Conservation (phyloP, 1,140 invertebrate genomes). For the Antheraea pernyi region DNA sequence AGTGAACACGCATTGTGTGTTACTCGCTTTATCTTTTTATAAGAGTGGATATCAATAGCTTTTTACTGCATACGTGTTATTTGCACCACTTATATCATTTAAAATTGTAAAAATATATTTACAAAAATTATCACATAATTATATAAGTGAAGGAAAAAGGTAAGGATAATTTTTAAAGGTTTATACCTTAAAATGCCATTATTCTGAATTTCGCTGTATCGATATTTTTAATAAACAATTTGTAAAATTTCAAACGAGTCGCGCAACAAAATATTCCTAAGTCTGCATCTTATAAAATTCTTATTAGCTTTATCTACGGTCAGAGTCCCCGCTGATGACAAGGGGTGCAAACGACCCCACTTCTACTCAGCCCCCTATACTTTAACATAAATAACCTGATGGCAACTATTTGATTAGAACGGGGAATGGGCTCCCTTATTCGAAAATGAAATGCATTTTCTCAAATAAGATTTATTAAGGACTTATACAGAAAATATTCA, state of each 20-base stretch:
- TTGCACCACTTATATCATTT: no score
- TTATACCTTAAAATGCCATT: no score
- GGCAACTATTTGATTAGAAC: slow-evolving; percentile 69
- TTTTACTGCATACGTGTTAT: not conserved
- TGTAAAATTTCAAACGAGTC: no score
- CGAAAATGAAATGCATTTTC: slow-evolving; percentile 48
- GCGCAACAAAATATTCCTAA: slow-evolving; percentile 5
- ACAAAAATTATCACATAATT: no score
- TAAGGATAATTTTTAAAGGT: no score
- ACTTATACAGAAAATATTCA: slow-evolving; percentile 26
- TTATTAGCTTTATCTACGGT: slow-evolving; percentile 56
- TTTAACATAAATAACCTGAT: slow-evolving; percentile 50
- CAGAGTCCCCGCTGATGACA: slow-evolving; percentile 37
- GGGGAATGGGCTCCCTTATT: slow-evolving; percentile 34
- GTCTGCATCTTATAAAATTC: slow-evolving; percentile 51
- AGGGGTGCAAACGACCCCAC: slow-evolving; percentile 34
- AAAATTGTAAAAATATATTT: no score
- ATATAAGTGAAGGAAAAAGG: no score
- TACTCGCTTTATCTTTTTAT: slow-evolving; percentile 10
- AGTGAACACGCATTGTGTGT: slow-evolving; percentile 22
- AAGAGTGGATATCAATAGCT: not conserved
- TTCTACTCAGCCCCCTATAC: slow-evolving; percentile 13
- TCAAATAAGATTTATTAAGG: slow-evolving; percentile 56
- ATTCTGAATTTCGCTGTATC: no score
- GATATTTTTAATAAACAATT: no score